Evolutionary conservation across 2,888 invertebrate species (phyloP).

Genomic region (Carterocephalus palaemon): DNA sequence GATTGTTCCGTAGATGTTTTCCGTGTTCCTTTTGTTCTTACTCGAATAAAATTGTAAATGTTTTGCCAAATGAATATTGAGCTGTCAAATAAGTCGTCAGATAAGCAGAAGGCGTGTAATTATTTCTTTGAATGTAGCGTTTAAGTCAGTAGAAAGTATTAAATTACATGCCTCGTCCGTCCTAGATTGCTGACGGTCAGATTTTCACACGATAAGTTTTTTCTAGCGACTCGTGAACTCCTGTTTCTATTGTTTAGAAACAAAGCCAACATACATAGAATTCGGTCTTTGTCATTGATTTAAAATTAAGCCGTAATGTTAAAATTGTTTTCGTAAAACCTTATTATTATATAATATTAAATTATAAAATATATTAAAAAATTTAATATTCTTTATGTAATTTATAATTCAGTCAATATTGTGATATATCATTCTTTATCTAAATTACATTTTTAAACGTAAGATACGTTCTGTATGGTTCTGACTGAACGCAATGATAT

Average conservation of each 20-base stretch:
- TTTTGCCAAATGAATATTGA: constrained; percentile 61
- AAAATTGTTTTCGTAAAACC: no score
- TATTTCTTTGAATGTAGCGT: constrained; percentile 58
- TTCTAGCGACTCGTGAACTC: constrained; percentile 52
- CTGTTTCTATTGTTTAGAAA: constrained; percentile 54
- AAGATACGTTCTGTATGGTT: no score
- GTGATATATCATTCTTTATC: no score
- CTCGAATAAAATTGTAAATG: constrained; percentile 26
- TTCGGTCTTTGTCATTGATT: constrained; percentile 24
- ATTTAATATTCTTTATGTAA: no score
- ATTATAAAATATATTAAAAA: no score
- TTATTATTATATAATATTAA: no score
- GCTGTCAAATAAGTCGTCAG: constrained; percentile 65
- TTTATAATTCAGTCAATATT: no score
- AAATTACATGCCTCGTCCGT: constrained; percentile 59
- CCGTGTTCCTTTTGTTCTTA: constrained; percentile 20
- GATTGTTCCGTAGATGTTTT: constrained; percentile 32
- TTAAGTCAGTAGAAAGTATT: constrained; percentile 63
- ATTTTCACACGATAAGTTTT: constrained; percentile 63
- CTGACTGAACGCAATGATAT: no score
- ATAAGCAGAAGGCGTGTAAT: constrained; percentile 59
- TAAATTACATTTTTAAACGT: no score
- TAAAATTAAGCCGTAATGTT: constrained; percentile 5
- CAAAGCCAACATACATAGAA: constrained; percentile 30
- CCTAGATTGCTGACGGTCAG: constrained; percentile 46